Conservation (phyloP, 92 coral and sea anemone genomes). For the Chrysogorgia sp. region DNA sequence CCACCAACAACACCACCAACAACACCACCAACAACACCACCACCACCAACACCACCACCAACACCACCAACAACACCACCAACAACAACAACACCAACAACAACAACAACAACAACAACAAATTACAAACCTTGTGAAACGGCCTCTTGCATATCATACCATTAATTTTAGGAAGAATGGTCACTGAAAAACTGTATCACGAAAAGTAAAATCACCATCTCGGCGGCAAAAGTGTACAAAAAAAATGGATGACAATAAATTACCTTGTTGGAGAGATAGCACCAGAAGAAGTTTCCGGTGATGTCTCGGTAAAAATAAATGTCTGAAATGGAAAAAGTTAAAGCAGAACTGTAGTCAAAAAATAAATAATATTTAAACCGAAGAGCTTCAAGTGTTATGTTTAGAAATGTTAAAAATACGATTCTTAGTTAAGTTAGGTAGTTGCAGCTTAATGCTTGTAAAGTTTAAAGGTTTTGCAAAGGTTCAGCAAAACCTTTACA, state of each 20-base stretch:
- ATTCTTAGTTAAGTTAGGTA: too few relatives aligned
- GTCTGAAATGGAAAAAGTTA: neutral
- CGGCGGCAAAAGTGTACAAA: neutral
- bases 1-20: too few relatives aligned
- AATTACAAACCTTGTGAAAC: conserved; percentile 30
- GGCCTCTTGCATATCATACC: conserved; percentile 35
- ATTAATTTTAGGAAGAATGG: conserved; percentile 31
- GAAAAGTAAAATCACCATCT: neutral
- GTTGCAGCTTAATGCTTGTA: too few relatives aligned
- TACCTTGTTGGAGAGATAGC: neutral
- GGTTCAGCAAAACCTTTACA: too few relatives aligned
- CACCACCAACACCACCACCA: too few relatives aligned
- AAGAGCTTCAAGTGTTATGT: neutral
- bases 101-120: neutral
- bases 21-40: too few relatives aligned
- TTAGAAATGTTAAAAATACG: too few relatives aligned
- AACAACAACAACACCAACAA: neutral
- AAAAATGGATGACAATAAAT: neutral
- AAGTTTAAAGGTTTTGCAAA: too few relatives aligned
- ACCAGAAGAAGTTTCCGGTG: conserved; percentile 2
- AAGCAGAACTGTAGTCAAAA: neutral
- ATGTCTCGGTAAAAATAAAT: conserved; percentile 16
- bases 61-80: neutral
- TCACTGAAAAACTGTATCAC: conserved; percentile 22
- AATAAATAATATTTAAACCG: neutral